Evolutionary conservation across 2,113 vertebrate genomes (phyloP).

Genomic region (Paraplagusia blochii): DNA sequence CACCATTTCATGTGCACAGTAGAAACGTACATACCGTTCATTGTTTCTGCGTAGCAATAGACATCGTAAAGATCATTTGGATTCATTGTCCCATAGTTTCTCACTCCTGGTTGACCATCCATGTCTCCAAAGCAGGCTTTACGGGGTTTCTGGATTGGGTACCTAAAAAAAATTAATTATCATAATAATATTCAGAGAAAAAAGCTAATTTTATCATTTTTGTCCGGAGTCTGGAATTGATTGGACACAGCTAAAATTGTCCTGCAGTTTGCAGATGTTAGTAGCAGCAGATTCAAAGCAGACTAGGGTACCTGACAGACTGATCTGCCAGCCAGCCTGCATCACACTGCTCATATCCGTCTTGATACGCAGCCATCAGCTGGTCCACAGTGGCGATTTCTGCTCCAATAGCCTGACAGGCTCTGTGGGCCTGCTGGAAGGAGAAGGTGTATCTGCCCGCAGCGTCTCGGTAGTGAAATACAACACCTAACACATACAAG

Average conservation of each 20-base stretch:
- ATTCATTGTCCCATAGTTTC: slow-evolving; percentile 88
- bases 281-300: neutral
- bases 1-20: no score
- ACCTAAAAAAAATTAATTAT: slow-evolving; percentile 66
- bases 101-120: slow-evolving; percentile 87
- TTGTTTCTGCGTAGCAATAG: slow-evolving; percentile 89
- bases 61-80: slow-evolving; percentile 86
- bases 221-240: no score
- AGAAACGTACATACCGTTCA: slow-evolving; percentile 75
- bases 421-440: slow-evolving; percentile 80
- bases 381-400: slow-evolving; percentile 87
- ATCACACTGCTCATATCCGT: slow-evolving; percentile 92
- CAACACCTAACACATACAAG: slow-evolving; percentile 79
- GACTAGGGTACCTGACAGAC: slow-evolving; percentile 83
- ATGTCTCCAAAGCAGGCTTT: slow-evolving; percentile 92
- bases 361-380: slow-evolving; percentile 86
- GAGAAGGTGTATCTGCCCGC: slow-evolving; percentile 85
- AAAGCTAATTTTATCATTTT: no score
- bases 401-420: slow-evolving; percentile 83
- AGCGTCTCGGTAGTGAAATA: slow-evolving; percentile 92
- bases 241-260: no score
- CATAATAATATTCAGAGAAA: no score
- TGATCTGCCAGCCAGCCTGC: slow-evolving; percentile 95
- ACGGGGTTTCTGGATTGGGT: slow-evolving; percentile 88
- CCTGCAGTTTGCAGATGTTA: no score